Evolutionary conservation across 2,888 invertebrate genomes (phyloP).

Genomic region (Conomelus anceps): DNA sequence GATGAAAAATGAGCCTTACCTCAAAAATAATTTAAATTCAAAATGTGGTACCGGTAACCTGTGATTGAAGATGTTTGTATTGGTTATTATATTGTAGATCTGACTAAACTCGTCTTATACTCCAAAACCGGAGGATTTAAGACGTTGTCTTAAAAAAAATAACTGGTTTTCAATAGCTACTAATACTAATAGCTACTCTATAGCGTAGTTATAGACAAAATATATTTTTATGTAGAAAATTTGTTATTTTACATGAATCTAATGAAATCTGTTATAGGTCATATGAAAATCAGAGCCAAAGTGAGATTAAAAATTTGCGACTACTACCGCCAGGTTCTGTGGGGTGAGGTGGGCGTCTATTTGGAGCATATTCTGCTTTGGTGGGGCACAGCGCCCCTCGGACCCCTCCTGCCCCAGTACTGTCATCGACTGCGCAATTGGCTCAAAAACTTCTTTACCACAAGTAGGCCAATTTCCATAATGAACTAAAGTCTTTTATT

Average conservation of each 20-base stretch:
- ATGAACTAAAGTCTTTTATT: background rate
- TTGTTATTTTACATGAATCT: constrained; percentile 1
- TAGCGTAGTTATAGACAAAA: too few species aligned
- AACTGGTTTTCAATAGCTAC: background rate
- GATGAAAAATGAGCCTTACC: too few species aligned
- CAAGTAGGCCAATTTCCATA: constrained; percentile 19
- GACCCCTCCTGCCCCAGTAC: constrained; percentile 28
- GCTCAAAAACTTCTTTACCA: constrained; percentile 30
- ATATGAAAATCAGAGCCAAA: constrained; percentile 52
- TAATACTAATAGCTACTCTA: background rate
- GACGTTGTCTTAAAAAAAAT: background rate
- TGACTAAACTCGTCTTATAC: too few species aligned
- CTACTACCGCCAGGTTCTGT: constrained; percentile 66
- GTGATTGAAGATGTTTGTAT: too few species aligned
- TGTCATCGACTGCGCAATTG: constrained; percentile 34
- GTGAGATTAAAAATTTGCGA: constrained; percentile 57
- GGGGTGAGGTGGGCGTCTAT: constrained; percentile 74
- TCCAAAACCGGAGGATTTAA: too few species aligned
- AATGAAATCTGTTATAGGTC: constrained; percentile 44
- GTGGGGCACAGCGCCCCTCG: constrained; percentile 63
- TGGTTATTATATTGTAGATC: too few species aligned
- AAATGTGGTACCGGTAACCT: too few species aligned
- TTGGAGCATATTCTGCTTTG: constrained; percentile 75
- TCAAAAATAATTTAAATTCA: too few species aligned
- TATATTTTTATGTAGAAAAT: too few species aligned